Evolutionary conservation across 1,140 invertebrate genomes (phyloP), one percentile per base, ranked within the genome.

Genomic region (Zophobas atratus): DNA sequence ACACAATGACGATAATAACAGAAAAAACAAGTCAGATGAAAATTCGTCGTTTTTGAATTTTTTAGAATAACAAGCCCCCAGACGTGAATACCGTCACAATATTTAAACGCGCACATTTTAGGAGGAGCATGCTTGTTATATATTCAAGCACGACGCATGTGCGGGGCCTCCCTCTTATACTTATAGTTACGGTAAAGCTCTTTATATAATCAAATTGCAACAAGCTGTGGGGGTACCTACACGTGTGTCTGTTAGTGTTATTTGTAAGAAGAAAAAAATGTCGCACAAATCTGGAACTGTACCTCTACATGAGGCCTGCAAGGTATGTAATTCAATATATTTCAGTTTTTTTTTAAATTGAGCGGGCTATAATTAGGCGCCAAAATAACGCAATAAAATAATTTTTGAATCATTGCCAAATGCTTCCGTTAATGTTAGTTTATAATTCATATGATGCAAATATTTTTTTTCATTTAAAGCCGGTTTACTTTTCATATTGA

Each of bases 271-370:
- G 39, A 72, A 1, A 57, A 76, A 57, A 71, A 77, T 77, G 75
- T 77, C 75, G 8, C 75, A 48, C n/a, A 77, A 77, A 71, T 70
- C 57, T 20, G 75, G 63, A 71, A 38, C 38, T 32, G 74, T 71
- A 34, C 80, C 79, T 49, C 79, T 83, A 55, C 78, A 79, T 48
- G 77, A 75, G 80, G 78, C 75, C 74, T 81, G 77, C 78, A 83
- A 83, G 81, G 81, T 20, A 20, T 20, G 20, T 83, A 83, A 81
- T n/a, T 78, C 1, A 32, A 67, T 51, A 20, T 73, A 71, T 78
- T 70, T 20, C 20, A 20, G 20, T 20, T 74, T 67, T 41, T 34
- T 57, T 33, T 73, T 60, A 72, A 80, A 70, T 43, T 5, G n/a
- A 71, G 67, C 35, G 55, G 39, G 20, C 38, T 70, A 56, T 38